Conservation (phyloP, 2,113 vertebrate species). For the Cyrtonyx montezumae region DNA sequence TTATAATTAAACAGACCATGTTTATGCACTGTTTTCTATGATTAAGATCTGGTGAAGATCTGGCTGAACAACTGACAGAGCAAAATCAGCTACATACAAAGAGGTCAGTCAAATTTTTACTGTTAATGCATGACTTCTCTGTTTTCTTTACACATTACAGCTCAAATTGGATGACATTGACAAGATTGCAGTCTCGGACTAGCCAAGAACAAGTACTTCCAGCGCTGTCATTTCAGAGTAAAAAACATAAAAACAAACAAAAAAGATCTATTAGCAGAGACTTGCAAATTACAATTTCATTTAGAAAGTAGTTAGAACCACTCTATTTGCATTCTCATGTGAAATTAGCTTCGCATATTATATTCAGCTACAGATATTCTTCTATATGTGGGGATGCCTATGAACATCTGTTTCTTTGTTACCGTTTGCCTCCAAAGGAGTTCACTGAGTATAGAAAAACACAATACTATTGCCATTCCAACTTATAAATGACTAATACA, state of each 20-base stretch:
- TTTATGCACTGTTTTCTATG: constrained; percentile 14
- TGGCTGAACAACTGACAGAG: constrained; percentile 48
- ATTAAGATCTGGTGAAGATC: constrained; percentile 27
- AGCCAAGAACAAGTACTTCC: constrained; percentile 17
- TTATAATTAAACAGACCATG: constrained; percentile 16
- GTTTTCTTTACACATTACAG: neutral
- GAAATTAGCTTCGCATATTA: neutral
- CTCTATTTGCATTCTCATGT: neutral
- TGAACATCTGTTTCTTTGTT: neutral
- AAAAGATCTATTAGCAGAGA: neutral
- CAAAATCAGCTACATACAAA: constrained; percentile 11
- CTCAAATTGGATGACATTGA: neutral
- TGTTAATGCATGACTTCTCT: constrained; percentile 25
- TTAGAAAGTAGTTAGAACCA: neutral
- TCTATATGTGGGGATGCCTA: neutral
- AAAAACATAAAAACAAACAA: neutral
- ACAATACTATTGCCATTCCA: neutral
- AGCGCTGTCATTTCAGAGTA: neutral
- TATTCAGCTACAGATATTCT: neutral
- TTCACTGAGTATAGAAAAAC: neutral
- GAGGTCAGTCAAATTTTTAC: constrained; percentile 47
- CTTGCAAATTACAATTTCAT: neutral
- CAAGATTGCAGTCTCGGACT: neutral
- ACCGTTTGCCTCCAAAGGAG: neutral
- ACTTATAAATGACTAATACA: neutral